Evolutionary conservation across 2,113 vertebrate genomes (phyloP), one percentile per base, ranked within the genome.

Genomic region (Ammodytes marinus): DNA sequence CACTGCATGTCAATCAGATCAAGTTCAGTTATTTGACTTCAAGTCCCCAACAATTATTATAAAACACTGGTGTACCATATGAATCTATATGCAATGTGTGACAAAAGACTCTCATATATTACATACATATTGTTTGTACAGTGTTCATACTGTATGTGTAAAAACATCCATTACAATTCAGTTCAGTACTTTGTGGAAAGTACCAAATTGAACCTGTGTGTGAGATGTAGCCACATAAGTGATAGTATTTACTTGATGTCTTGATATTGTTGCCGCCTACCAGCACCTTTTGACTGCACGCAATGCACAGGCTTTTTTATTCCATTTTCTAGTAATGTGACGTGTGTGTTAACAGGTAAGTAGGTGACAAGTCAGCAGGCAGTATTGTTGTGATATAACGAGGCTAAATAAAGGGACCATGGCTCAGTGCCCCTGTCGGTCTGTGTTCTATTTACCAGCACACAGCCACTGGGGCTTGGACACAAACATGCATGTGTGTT

Each of bases 381-480:
- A 46, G 46, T 14, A 11, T 13, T 42, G 64, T 46, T 80, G 58
- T 45, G 59, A 52, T 80, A 77, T 64, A 75, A 58, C 65, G 55
- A 37, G 47, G 60, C 70, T 78, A 72, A 87, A 84, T 65, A 57
- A n/a, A 1, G 67, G 49, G 35, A 70, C 76, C 80, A 39, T 53
- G 17, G 72, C 67, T 49, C 39, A 35, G 60, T 45, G 19, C 13
- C n/a, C 50, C 52, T 7, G 37, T 53, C 69, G 40, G 64, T 42
- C 13, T 74, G 75, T 69, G 81, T 71, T 85, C 79, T 75, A 65
- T 69, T 88, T 86, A 83, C 42, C 54, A 68, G 49, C 4, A 75
- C 42, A 65, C 10, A 82, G 13, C 13, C 10, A 40, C 1, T 0
- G 8, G 27, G 13, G 49, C 61, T 47, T 9, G 58, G 42, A 82